phyloP scores from a whole-genome alignment of 2,888 invertebrate species.

The Nephrocerus scutellatus region DNA sequence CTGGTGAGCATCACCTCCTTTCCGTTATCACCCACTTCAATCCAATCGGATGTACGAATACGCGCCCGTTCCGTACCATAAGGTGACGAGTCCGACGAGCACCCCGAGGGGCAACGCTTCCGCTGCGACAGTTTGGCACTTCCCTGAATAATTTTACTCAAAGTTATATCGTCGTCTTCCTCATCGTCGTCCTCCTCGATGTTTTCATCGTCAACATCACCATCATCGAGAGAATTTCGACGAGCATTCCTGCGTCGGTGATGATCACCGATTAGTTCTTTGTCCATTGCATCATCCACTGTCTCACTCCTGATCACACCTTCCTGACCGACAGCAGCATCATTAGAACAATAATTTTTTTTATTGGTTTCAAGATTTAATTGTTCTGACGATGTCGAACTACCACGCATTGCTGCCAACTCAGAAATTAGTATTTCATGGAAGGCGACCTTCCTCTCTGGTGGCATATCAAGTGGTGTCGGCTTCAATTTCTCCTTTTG shows the following conservation, averaged over 20 bases:
- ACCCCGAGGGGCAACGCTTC: slow-evolving; percentile 45
- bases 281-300: neutral
- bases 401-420: slow-evolving; percentile 57
- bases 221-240: slow-evolving; percentile 35
- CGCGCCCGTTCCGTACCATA: slow-evolving; percentile 45
- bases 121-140: slow-evolving; percentile 24
- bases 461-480: slow-evolving; percentile 29
- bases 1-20: slow-evolving; percentile 52
- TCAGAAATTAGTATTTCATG: slow-evolving; percentile 67
- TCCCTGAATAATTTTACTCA: slow-evolving; percentile 31
- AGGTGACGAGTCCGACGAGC: slow-evolving; percentile 46
- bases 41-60: slow-evolving; percentile 52
- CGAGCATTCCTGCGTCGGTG: slow-evolving; percentile 24
- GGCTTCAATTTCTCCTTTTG: slow-evolving; percentile 1
- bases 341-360: neutral
- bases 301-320: slow-evolving; percentile 2
- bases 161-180: slow-evolving; percentile 29
- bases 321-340: neutral
- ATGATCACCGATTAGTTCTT: neutral
- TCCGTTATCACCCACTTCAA: slow-evolving; percentile 52
- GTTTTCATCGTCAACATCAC: slow-evolving; percentile 38
- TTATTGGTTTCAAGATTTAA: slow-evolving; percentile 7
- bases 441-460: slow-evolving; percentile 45
- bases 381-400: slow-evolving; percentile 32
- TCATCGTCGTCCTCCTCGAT: slow-evolving; percentile 33